Evolutionary conservation across 2,888 invertebrate species (phyloP).

Genomic region (Leistus spinibarbis): DNA sequence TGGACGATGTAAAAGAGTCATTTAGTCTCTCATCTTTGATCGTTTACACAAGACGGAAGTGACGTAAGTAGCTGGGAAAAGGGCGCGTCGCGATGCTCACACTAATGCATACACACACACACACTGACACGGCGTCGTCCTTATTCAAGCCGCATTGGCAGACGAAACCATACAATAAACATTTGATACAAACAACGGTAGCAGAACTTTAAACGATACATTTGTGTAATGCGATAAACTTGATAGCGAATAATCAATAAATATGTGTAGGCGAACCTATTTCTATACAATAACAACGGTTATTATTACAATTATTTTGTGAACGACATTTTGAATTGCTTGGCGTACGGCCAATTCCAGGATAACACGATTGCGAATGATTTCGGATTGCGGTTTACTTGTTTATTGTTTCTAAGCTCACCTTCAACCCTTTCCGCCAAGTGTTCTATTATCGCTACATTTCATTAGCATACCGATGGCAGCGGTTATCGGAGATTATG

Average conservation of each 20-base stretch:
- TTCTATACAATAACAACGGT: background rate
- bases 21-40: conserved; percentile 14
- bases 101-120: background rate
- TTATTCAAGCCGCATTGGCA: background rate
- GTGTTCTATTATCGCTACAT: background rate
- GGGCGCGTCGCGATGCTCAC: conserved; percentile 5
- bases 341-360: background rate
- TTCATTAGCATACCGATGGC: background rate
- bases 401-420: background rate
- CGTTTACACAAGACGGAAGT: conserved; percentile 13
- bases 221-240: conserved; percentile 24
- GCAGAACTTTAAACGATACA: conserved; percentile 15
- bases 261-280: background rate
- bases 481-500: too few species aligned
- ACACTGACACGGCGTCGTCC: background rate
- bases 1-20: background rate
- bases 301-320: background rate
- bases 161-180: conserved; percentile 2
- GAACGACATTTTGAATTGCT: background rate
- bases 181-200: background rate
- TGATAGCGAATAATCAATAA: conserved; percentile 25
- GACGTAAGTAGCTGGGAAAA: conserved; percentile 11
- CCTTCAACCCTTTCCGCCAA: background rate
- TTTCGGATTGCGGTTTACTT: too few species aligned
- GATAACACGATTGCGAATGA: background rate